A percentile compares a stretch with the other conserved stretches of the same genome.
phyloP scores from a whole-genome alignment of 2,888 invertebrate genomes.

The Campopleginae sp. region DNA sequence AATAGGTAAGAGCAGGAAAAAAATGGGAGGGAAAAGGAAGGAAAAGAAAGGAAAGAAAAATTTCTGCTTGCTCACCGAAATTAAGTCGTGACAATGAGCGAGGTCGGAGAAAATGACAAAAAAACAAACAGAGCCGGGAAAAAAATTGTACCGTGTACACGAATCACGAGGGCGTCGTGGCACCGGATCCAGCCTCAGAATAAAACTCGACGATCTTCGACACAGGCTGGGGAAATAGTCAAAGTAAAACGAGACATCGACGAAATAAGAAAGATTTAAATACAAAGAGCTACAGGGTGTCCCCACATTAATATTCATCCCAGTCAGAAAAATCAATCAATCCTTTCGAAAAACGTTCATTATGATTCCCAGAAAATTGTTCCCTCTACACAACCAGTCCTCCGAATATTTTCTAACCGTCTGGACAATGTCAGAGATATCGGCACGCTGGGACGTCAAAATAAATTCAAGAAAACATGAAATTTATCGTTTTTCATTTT shows the following conservation, averaged over 20 bases:
- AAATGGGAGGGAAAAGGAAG: neutral
- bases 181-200: neutral
- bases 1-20: neutral
- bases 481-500: too few relatives aligned
- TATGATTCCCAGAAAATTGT: neutral
- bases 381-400: neutral
- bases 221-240: conserved; percentile 24
- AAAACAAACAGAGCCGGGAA: neutral
- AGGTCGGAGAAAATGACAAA: conserved; percentile 15
- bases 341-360: neutral
- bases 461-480: too few relatives aligned
- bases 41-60: neutral
- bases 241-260: conserved; percentile 33
- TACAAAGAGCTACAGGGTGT: neutral
- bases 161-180: conserved; percentile 36
- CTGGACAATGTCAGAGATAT: neutral
- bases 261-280: conserved; percentile 7
- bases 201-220: conserved; percentile 27
- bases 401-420: neutral
- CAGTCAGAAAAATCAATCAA: neutral
- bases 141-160: conserved; percentile 42
- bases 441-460: too few relatives aligned
- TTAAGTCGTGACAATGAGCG: conserved; percentile 49
- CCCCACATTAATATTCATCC: neutral
- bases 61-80: conserved; percentile 43